A percentile compares a stretch with the other conserved stretches of the same genome.
phyloP scores from a whole-genome alignment of 2,113 vertebrate genomes.

The Indicator maculatus region DNA sequence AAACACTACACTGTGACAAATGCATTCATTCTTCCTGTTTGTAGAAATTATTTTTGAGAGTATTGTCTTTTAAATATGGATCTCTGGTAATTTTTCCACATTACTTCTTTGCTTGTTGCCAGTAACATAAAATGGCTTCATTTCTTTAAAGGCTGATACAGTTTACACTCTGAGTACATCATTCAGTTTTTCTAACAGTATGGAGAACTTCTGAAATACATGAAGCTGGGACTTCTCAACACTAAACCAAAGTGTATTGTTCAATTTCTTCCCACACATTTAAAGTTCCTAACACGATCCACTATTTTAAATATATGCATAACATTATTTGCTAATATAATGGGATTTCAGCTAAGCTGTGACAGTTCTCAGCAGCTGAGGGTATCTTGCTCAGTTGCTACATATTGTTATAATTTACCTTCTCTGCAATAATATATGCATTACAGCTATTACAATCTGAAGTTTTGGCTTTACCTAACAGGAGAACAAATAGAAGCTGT shows the following conservation, averaged over 20 bases:
- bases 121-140: constrained; percentile 2
- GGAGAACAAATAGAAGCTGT: constrained; percentile 14
- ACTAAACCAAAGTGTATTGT: background rate
- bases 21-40: constrained; percentile 58
- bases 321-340: background rate
- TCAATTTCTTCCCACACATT: background rate
- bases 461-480: background rate
- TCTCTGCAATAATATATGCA: constrained; percentile 5
- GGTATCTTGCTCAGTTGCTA: background rate
- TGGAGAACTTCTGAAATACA: constrained; percentile 2
- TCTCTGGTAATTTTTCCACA: constrained; percentile 69
- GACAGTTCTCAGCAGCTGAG: background rate
- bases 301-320: constrained; percentile 5
- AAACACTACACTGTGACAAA: constrained; percentile 1
- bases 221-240: background rate
- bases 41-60: constrained; percentile 70
- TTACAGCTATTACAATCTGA: constrained; percentile 25
- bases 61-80: constrained; percentile 65
- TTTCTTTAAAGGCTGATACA: constrained; percentile 14
- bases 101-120: constrained; percentile 44
- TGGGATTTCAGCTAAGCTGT: background rate
- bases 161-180: constrained; percentile 22
- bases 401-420: background rate
- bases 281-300: constrained; percentile 49
- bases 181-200: constrained; percentile 13